Evolutionary conservation across 2,113 vertebrate genomes (phyloP).

Genomic region (Coptodon bakossiorum): DNA sequence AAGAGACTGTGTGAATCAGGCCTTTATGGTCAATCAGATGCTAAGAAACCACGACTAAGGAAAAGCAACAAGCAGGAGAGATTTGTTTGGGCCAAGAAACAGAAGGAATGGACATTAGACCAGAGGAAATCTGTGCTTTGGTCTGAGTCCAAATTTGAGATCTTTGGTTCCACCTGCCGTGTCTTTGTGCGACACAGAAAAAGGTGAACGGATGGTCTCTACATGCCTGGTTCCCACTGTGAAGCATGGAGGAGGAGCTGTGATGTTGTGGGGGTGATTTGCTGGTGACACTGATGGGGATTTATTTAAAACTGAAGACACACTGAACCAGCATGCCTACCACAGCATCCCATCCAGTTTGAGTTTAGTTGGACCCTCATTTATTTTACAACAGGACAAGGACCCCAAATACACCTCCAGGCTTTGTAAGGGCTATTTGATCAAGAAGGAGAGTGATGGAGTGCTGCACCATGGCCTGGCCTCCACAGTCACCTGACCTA

Average conservation of each 20-base stretch:
- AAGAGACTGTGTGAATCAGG: background rate
- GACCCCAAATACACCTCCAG: accelerated
- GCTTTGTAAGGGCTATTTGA: accelerated
- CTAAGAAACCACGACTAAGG: accelerated
- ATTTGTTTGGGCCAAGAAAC: background rate
- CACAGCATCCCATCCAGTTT: background rate
- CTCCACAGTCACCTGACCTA: background rate
- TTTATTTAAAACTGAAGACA: accelerated
- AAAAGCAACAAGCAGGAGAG: background rate
- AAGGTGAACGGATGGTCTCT: background rate
- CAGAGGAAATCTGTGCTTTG: background rate
- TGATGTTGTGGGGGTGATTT: accelerated
- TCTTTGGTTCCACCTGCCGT: background rate
- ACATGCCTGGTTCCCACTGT: background rate
- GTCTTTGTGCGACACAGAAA: accelerated
- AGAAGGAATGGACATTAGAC: background rate
- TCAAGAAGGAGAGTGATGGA: accelerated
- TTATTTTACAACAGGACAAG: background rate
- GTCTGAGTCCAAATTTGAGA: background rate
- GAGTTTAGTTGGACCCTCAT: background rate
- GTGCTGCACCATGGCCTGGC: background rate
- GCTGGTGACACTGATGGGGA: background rate
- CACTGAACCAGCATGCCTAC: background rate
- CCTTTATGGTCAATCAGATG: background rate
- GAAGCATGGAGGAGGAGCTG: background rate